These are phyloP conservation scores for Aleadryas rufinucha DNA, from an alignment of 2,113 vertebrate species.

Conservation along the genomic window DNA sequence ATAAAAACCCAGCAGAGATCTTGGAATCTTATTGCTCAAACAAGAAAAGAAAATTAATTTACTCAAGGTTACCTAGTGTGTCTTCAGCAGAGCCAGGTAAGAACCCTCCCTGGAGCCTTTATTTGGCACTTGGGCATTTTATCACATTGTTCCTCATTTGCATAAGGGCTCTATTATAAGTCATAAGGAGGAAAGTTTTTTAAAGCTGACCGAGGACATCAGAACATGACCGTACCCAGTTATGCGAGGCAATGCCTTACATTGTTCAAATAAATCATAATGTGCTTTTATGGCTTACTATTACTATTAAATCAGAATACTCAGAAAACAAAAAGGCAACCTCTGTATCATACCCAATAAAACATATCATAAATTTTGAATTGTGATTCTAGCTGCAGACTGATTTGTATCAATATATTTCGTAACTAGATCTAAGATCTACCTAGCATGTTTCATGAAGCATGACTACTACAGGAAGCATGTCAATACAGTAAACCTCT, in stretches of 20 bases:
- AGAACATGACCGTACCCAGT: background rate
- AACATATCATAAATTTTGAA: background rate
- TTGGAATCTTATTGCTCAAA: background rate
- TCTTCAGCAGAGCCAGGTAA: background rate
- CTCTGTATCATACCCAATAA: background rate
- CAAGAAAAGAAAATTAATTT: background rate
- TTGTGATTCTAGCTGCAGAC: background rate
- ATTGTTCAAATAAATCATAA: background rate
- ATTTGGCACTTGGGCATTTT: background rate
- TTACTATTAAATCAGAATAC: background rate
- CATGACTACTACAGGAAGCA: background rate
- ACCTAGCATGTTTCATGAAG: background rate
- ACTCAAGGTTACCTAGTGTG: background rate
- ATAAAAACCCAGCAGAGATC: background rate
- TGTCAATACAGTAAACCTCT: background rate
- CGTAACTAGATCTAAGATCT: background rate
- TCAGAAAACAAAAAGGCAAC: background rate
- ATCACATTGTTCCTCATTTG: background rate
- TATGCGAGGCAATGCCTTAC: background rate
- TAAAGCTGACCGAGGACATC: background rate
- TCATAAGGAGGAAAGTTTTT: background rate
- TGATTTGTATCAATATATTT: background rate
- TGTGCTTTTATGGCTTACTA: background rate
- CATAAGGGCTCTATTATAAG: background rate
- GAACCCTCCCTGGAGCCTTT: background rate